Evolutionary conservation across 2,113 vertebrate genomes (phyloP), one percentile per base, ranked within the genome.

Genomic region (Crotophaga sulcirostris): DNA sequence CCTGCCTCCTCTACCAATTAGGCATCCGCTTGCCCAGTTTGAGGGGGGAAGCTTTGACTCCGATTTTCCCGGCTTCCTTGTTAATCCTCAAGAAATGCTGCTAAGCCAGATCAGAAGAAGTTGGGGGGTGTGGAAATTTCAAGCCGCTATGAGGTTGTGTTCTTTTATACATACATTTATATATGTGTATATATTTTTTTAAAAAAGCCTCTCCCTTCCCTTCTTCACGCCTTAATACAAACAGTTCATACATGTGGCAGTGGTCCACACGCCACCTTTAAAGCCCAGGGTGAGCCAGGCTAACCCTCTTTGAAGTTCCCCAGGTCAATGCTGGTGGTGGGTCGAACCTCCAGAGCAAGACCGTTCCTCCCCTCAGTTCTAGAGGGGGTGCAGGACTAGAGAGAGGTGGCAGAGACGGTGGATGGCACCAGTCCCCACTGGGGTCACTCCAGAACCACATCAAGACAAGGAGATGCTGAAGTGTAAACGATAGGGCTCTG

Each of bases 91-190:
- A 62, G 60, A 94, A 94, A 91, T 91, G 69, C 44, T 1, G 2
- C 52, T 91, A 82, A 87, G 28, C 81, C 81, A 94, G 67, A 94
- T 96, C 83, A 96, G 87, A 92, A 81, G 55, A 44, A 93, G 28
- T 13, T 14, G 13, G 5, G 24, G 66, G 33, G 44, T 56, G 40
- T n/a, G 63, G 90, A 96, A 93, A 54, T 95, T 87, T 64, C 31
- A 42, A 77, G 42, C 20, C 93, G 72, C 33, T 89, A 26, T 18
- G 23, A 93, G 82, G 52, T n/a, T 77, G n/a, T 67, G 20, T 36
- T 54, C 28, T 45, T 49, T 52, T 47, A 52, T 42, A 42, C 40
- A 42, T 42, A 42, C 40, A 42, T 42, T 42, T 47, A 38, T 34
- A 42, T 78, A 28, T 66, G 33, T 25, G 13, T 33, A 34, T 58